A percentile compares a stretch with the other conserved stretches of the same genome.
phyloP scores from a whole-genome alignment of 2,113 vertebrate species.

The Caranx melampygus region DNA sequence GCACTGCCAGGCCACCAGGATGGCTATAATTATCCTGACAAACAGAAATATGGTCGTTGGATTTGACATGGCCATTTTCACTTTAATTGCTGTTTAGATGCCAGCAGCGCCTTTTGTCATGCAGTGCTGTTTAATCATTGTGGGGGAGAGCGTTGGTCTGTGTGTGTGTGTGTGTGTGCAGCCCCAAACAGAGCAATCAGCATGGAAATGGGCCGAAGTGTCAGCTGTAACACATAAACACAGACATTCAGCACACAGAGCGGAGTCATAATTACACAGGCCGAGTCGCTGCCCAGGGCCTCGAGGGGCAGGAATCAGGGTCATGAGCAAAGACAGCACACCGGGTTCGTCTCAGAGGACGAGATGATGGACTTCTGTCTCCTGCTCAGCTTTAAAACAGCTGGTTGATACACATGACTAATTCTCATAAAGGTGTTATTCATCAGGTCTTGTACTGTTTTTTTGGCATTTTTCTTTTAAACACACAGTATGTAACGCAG shows the following conservation, averaged over 20 bases:
- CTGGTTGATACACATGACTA: background rate
- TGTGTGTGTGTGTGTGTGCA: background rate
- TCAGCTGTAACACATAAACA: constrained; percentile 30
- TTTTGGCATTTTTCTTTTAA: too few relatives aligned
- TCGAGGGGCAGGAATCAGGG: background rate
- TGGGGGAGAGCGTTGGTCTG: constrained; percentile 1
- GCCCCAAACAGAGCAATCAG: constrained; percentile 34
- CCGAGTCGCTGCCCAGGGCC: background rate
- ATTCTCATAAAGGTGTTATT: background rate
- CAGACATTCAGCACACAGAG: background rate
- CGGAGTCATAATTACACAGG: constrained; percentile 8
- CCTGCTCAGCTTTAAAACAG: background rate
- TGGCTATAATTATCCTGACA: constrained; percentile 57
- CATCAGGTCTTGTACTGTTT: background rate
- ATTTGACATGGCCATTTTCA: constrained; percentile 57
- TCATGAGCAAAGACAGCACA: background rate
- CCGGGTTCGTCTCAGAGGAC: background rate
- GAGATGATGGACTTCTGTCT: background rate
- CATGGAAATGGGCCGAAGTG: constrained; percentile 24
- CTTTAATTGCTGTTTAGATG: constrained; percentile 60
- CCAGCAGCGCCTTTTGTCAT: constrained; percentile 46
- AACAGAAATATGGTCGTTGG: constrained; percentile 53
- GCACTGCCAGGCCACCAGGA: constrained; percentile 20
- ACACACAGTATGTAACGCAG: too few relatives aligned
- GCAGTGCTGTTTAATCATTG: constrained; percentile 35